Evolutionary conservation across 2,888 invertebrate species (phyloP).

Genomic region (Calliphora vomitoria): DNA sequence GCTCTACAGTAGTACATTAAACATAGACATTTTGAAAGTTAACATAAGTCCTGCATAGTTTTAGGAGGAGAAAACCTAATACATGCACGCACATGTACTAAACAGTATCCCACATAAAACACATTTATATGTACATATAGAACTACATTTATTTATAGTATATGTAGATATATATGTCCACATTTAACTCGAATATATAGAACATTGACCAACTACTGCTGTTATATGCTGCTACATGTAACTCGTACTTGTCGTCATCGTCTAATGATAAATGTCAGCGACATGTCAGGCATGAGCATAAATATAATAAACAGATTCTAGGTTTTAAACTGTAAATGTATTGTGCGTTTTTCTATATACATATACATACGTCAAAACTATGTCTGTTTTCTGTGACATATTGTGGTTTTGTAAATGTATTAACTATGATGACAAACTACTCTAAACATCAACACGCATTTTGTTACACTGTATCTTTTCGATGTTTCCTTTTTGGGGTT

Average conservation of each 20-base stretch:
- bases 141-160: not conserved
- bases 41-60: conserved; percentile 17
- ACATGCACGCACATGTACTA: not conserved
- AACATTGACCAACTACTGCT: conserved; percentile 42
- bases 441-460: conserved; percentile 27
- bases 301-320: conserved; percentile 67
- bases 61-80: not conserved
- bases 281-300: conserved; percentile 68
- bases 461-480: not conserved
- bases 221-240: conserved; percentile 12
- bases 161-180: not conserved
- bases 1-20: conserved; percentile 5
- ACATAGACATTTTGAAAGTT: conserved; percentile 1
- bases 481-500: not conserved
- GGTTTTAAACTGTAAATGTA: conserved; percentile 16
- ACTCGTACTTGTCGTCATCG: conserved; percentile 30
- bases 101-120: not conserved
- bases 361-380: not conserved
- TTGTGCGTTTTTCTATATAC: not conserved
- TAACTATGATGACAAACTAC: conserved; percentile 35
- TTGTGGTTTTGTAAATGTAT: conserved; percentile 51
- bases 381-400: conserved; percentile 41
- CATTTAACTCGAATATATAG: not conserved
- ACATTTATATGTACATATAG: not conserved
- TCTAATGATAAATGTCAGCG: conserved; percentile 69